These are phyloP conservation scores for Rhynchonycteris naso DNA, from an alignment of 2,797 vertebrate genomes.

Conservation along the genomic window DNA sequence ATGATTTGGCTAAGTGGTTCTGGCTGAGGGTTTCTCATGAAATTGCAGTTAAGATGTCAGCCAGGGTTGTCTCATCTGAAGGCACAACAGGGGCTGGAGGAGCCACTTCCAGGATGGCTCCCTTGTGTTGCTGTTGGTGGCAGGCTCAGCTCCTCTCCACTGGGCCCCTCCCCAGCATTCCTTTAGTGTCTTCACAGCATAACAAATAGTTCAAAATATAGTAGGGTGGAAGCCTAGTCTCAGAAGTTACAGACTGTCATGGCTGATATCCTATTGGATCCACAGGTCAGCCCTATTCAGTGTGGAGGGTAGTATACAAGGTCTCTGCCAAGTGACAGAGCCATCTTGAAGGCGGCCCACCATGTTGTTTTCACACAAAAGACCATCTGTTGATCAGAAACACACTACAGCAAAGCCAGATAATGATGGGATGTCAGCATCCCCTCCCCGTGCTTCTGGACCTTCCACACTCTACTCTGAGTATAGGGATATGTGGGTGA, in stretches of 20 bases:
- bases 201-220: neutral
- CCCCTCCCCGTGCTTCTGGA: neutral
- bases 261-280: neutral
- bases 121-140: rapidly evolving
- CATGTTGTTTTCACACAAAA: neutral
- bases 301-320: neutral
- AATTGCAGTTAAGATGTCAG: too few species aligned
- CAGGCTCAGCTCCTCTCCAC: neutral
- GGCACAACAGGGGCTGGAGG: neutral
- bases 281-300: neutral
- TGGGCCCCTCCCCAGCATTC: neutral
- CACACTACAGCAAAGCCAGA: neutral
- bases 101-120: neutral
- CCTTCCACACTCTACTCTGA: too few species aligned
- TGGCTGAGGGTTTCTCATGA: rapidly evolving
- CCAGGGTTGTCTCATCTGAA: neutral
- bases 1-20: neutral
- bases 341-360: neutral
- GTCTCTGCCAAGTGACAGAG: neutral
- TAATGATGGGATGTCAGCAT: neutral
- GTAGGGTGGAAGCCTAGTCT: neutral
- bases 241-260: neutral
- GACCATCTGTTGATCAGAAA: neutral
- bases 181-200: neutral
- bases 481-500: neutral